Conservation (phyloP, 2,888 invertebrate species). For the Brachypalpus laphriformis region DNA sequence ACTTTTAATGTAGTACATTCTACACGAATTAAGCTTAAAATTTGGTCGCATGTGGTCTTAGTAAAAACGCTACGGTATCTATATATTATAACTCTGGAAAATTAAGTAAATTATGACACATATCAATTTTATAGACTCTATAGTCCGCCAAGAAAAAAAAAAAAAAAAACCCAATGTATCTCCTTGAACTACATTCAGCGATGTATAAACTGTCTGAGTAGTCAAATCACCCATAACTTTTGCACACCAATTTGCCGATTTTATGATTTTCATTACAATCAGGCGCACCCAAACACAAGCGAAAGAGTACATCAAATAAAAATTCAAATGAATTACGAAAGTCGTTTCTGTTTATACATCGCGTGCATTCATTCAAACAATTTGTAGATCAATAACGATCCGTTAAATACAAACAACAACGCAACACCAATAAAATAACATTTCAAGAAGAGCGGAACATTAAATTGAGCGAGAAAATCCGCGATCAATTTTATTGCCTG, state of each 20-base stretch:
- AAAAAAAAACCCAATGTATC: too few relatives aligned
- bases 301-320: slow-evolving; percentile 38
- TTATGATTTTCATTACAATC: slow-evolving; percentile 34
- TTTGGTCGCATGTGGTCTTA: too few relatives aligned
- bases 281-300: background rate
- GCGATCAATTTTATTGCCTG: slow-evolving; percentile 30
- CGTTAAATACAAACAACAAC: slow-evolving; percentile 56
- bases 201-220: background rate
- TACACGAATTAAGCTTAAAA: too few relatives aligned
- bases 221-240: slow-evolving; percentile 51
- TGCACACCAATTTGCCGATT: slow-evolving; percentile 31
- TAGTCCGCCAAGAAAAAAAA: too few relatives aligned
- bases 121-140: too few relatives aligned
- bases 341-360: slow-evolving; percentile 26
- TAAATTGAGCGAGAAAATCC: slow-evolving; percentile 52
- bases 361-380: slow-evolving; percentile 29
- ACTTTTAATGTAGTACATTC: too few relatives aligned
- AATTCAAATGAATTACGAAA: slow-evolving; percentile 49
- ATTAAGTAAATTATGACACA: too few relatives aligned
- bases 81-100: too few relatives aligned
- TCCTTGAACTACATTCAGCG: background rate
- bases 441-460: slow-evolving; percentile 49
- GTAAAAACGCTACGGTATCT: too few relatives aligned
- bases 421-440: slow-evolving; percentile 1
- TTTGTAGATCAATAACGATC: slow-evolving; percentile 67